Evolutionary conservation across 2,797 vertebrate genomes (phyloP), one percentile per base, ranked within the genome.

Genomic region (Streptopelia turtur): DNA sequence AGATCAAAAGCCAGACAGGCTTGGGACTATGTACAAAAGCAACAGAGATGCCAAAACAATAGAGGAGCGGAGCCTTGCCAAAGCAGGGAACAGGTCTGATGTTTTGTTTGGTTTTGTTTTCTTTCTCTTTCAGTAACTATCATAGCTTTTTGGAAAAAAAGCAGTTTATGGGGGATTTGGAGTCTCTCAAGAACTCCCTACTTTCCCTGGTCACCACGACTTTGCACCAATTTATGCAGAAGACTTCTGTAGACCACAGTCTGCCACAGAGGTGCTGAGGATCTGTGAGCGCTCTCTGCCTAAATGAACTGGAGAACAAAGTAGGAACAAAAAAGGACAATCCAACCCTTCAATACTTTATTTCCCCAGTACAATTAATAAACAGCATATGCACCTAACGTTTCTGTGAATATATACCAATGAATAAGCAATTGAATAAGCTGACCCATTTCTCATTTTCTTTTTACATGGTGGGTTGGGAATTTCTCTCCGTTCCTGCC

Each of bases 341-440:
- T 52, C 28, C 70, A 83, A n/a, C 17, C 49, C 56, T 95, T 87
- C 35, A 13, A 16, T 81, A 27, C 11, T 64, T 80, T 16, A 55
- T 16, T 55, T 77, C 53, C 45, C 59, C 61, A 33, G 55, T 68
- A 41, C 33, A 90, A 80, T 77, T 93, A 13, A 35, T 59, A 93
- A 94, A 71, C 15, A 35, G 23, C 20, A 28, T 13, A 30, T 28
- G 61, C 8, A 71, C 47, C 52, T 85, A 47, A 82, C 75, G 27
- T 59, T 94, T 95, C 75, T 92, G 69, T 77, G 83, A 95, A 90
- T 92, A 90, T 27, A 70, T 41, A 75, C 41, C 27, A 45, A 65
- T n/a, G 14, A 90, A 94, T 53, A 84, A 95, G 74, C 55, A 87
- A 79, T 84, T 71, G 65, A 91, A 2, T 2, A 8, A 30, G 25